phyloP scores from a whole-genome alignment of 2,113 vertebrate genomes.

The Aspidoscelis tigris region DNA sequence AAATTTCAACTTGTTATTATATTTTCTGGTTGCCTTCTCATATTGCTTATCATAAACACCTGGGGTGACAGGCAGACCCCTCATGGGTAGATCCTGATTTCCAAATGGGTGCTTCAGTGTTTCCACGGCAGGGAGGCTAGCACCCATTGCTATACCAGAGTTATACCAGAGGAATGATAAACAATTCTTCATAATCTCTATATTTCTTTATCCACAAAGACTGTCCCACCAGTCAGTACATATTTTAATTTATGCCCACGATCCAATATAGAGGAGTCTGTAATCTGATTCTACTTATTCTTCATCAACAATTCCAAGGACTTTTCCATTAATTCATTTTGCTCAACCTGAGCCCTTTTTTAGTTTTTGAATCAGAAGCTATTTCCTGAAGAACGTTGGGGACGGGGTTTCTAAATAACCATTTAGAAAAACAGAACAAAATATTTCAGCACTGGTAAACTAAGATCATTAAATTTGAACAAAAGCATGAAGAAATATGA shows the following conservation, averaged over 20 bases:
- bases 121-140: too few species aligned
- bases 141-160: too few species aligned
- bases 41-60: background rate
- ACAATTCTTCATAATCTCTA: background rate
- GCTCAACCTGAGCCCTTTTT: background rate
- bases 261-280: background rate
- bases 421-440: slow-evolving; percentile 26
- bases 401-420: background rate
- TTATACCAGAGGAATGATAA: background rate
- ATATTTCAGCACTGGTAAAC: slow-evolving; percentile 30
- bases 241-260: background rate
- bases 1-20: background rate
- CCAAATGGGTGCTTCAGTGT: too few species aligned
- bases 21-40: background rate
- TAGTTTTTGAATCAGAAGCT: background rate
- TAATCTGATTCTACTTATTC: background rate
- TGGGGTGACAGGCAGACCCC: too few species aligned
- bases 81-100: too few species aligned
- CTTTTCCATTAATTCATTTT: background rate
- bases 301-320: background rate
- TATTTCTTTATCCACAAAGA: background rate
- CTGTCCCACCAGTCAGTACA: background rate
- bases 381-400: background rate
- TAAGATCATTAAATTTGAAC: slow-evolving; percentile 35
- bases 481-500: slow-evolving; percentile 35